phyloP scores from a whole-genome alignment of 1,140 invertebrate genomes.

The Neodiprion fabricii region DNA sequence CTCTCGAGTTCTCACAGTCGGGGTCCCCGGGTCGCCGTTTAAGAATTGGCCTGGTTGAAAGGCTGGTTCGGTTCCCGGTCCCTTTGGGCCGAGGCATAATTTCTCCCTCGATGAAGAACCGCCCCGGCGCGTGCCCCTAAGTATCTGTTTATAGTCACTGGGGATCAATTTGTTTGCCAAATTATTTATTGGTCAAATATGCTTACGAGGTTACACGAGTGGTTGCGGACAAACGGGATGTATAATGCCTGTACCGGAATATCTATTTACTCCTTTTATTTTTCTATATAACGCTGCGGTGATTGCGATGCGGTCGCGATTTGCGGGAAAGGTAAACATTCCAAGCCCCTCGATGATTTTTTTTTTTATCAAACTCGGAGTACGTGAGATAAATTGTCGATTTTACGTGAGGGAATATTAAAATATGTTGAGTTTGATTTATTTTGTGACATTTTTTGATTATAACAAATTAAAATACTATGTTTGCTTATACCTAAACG shows the following conservation, averaged over 20 bases:
- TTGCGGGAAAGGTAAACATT: constrained; percentile 51
- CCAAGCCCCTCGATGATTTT: background rate
- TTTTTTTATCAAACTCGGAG: no score
- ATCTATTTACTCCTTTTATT: constrained; percentile 44
- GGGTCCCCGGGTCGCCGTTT: constrained; percentile 35
- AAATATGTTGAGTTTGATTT: no score
- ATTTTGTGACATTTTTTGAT: no score
- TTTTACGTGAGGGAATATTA: no score
- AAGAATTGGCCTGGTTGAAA: constrained; percentile 17
- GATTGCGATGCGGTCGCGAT: constrained; percentile 37
- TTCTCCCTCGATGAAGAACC: constrained; percentile 14
- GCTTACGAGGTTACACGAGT: constrained; percentile 49
- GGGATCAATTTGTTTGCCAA: constrained; percentile 62
- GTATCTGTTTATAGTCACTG: constrained; percentile 61
- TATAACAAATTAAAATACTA: no score
- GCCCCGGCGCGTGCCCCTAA: constrained; percentile 54
- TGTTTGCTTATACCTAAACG: no score
- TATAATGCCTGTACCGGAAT: constrained; percentile 38
- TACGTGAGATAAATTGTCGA: no score
- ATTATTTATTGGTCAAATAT: constrained; percentile 62
- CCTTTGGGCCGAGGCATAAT: constrained; percentile 12
- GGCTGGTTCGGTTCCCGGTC: background rate
- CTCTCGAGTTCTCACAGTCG: constrained; percentile 59
- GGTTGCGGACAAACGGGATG: constrained; percentile 37
- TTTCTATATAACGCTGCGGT: constrained; percentile 25